Base-by-base conservation (phyloP, 2,113 vertebrate species). In the Tupaia tana region DNA sequence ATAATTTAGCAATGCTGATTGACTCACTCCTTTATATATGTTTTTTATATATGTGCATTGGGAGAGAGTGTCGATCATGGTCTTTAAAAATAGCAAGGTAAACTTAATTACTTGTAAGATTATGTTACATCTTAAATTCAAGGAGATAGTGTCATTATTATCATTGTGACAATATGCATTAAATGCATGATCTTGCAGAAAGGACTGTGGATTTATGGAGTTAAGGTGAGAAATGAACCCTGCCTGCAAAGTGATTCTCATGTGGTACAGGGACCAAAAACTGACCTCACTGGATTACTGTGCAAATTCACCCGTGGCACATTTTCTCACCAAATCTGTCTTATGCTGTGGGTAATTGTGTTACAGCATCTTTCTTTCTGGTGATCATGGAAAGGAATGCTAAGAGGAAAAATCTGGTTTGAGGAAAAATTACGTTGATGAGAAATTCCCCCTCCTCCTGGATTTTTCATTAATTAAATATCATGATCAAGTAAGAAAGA, bases 111-210 rank as follows among this genome's bases (percentile, higher is more conserved):
- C 56, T 63, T 81, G 13, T 91, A 81, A 84, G 58, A 54, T 89
- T 69, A 71, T 19, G 13, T 69, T 94, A 61, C 27, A n/a, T 77
- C 89, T 93, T 89, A 15, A 54, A 58, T 96, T 96, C 69, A 78
- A 58, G 29, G 7, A 61, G n/a, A 58, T 80, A 19, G 14, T 24
- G 9, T 64, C 74, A 18, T 95, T 19, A 14, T 73, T 67, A 56
- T 81, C 34, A 78, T 15, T 70, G 69, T 93, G 61, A 84, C 75
- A 83, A 2, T 70, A 34, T 64, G 9, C 24, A 22, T 61, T 61
- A 95, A 73, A 74, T 59, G 7, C 20, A 71, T 78, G 31, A 4
- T 90, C 61, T 25, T 29, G 4, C 78, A 24, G 90, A 69, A 80
- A 70, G 64, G 25, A 77, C 70, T 75, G 5, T 22, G 34, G 31